These are phyloP conservation scores for Porites divaricata DNA, from an alignment of 92 coral and sea anemone genomes.

Conservation along the genomic window DNA sequence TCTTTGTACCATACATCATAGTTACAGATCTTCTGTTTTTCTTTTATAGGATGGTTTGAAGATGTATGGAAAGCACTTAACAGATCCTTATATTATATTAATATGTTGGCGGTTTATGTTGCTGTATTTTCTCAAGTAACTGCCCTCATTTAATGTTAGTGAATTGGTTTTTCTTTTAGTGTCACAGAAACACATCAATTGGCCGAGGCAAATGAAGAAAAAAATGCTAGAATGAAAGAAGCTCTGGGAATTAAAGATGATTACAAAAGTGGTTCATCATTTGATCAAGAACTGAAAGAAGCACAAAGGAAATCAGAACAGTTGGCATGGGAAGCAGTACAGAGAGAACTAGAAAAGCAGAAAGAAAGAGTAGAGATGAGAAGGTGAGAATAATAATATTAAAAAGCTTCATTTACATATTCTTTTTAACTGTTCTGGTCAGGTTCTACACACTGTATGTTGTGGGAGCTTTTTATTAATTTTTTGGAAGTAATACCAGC, in stretches of 20 bases:
- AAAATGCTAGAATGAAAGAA: constrained; percentile 90
- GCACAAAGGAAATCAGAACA: constrained; percentile 71
- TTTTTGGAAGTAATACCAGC: too few species aligned
- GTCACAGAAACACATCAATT: constrained; percentile 85
- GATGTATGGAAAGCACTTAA: neutral
- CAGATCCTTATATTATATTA: neutral
- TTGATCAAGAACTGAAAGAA: constrained; percentile 91
- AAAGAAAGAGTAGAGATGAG: constrained; percentile 55
- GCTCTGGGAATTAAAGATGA: constrained; percentile 95
- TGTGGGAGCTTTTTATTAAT: too few species aligned
- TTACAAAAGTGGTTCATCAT: constrained; percentile 92
- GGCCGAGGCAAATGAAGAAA: constrained; percentile 95
- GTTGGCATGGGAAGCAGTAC: constrained; percentile 62
- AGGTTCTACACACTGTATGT: too few species aligned
- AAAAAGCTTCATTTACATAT: too few species aligned
- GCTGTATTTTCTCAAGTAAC: too few species aligned
- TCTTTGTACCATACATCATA: too few species aligned
- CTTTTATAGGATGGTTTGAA: neutral
- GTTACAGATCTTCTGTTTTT: neutral
- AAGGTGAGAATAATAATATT: constrained; percentile 38
- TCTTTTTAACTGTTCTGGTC: too few species aligned
- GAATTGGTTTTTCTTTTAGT: neutral
- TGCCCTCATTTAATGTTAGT: neutral
- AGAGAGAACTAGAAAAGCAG: constrained; percentile 65
- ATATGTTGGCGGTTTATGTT: neutral